Evolutionary conservation across 53 echinoderm and acorn worm species (phyloP), one percentile per base, ranked within the genome.

Genomic region (Paracentrotus lividus): DNA sequence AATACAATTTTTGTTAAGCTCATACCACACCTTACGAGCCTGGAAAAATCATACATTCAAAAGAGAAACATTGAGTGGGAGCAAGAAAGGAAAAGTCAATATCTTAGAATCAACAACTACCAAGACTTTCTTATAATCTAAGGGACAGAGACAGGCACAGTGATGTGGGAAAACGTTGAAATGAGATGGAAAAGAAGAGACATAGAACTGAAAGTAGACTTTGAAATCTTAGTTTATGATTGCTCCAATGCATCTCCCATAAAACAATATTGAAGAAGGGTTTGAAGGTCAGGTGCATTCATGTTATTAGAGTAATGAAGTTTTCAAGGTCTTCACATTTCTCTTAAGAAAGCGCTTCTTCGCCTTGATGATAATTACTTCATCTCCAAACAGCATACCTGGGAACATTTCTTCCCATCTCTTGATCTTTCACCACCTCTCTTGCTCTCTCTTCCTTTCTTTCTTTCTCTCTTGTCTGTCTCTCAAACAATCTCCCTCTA

Each of bases 321-420:
- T 64, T 31, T 38, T 20, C 72, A 72, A 72, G 72, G 72, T 72
- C 36, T 72, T 40, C 21, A 18, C 38, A 72, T 72, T 72, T 72
- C 72, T 72, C n/a, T 40, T 36, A 1, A 34, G 32, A 31, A 67
- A 67, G 67, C 67, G 31, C 33, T 67, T 14, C 33, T 66, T 66
- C 33, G 13, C 27, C 72, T 40, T 72, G 6, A 72, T 72, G 72
- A 85, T 85, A 85, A 51, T 85, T 9, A 20, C 44, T 42, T n/a
- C 43, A 42, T 77, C 21, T 77, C n/a, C 8, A n/a, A n/a, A n/a
- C n/a, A 47, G 13, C 31, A 47, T 85, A 85, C 85, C 85, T 85
- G 85, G 85, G 49, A 49, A 43, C 24, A 26, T 12, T 45, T 84
- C 85, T 26, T 0, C 52, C 49, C 24, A n/a, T 1, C 85, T 47